Evolutionary conservation across 2,888 invertebrate genomes (phyloP), one percentile per base, ranked within the genome.

Genomic region (Lordiphosa andalusiaca): DNA sequence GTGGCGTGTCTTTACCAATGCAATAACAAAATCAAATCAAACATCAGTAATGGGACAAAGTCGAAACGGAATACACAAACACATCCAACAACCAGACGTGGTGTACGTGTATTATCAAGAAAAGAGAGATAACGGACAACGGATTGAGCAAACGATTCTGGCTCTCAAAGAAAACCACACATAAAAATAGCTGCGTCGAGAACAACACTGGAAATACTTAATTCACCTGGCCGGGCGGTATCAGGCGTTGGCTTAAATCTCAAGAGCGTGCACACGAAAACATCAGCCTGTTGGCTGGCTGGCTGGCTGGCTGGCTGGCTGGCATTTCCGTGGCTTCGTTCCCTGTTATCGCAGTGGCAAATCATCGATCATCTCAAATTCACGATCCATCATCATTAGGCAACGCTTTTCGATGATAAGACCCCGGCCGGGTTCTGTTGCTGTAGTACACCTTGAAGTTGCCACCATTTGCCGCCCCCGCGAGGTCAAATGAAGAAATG

Each of bases 301-400:
- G 2, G 19, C 19, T 19, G 19, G 2, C 19, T 19, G 19, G 19
- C 4, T 19, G 50, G 44, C 12, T 50, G 40, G 30, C 19, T 38
- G 57, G 64, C 39, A 64, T 64, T 64, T 66, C 66, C 66, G 65
- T 36, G 53, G 49, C 44, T 39, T 38, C 41, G 25, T 25, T 25
- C 25, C 25, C 6, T 13, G 16, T 66, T 66, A 67, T 67, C 66
- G 55, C 9, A 30, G 12, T n/a, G 25, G 44, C 59, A 83, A 78
- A 83, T 80, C 80, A 80, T 80, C 80, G 84, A 80, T 80, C 80
- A 80, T 84, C 85, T 84, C 81, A 63, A 73, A 85, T 80, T 85
- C 65, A 85, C 85, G 84, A 80, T 80, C 80, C 84, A 85, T 80
- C 80, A 83, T 80, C 85, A 80, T 80, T 80, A 80, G 81, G 44